A percentile compares a stretch with the other conserved stretches of the same genome.
Conservation (phyloP, 2,113 vertebrate genomes). For the Corynorhinus townsendii region DNA sequence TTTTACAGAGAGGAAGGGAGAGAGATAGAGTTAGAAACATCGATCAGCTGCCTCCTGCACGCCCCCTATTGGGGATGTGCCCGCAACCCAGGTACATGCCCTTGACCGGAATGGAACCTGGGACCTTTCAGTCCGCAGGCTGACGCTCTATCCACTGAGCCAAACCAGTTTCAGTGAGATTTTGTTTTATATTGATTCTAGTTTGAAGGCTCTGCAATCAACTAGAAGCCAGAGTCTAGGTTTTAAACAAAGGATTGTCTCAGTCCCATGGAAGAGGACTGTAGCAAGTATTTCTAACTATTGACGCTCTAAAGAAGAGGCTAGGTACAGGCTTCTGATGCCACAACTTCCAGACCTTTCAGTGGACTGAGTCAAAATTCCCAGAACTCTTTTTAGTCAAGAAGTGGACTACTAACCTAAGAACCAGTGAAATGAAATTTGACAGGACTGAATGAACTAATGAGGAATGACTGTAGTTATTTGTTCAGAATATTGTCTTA, state of each 20-base stretch:
- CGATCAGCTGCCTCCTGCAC: too few species aligned
- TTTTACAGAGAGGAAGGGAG: too few species aligned
- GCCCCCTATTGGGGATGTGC: too few species aligned
- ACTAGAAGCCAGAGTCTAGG: background rate
- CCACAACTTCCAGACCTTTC: constrained; percentile 37
- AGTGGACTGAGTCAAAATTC: constrained; percentile 52
- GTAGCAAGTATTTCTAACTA: constrained; percentile 30
- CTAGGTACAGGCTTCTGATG: background rate
- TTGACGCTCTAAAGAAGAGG: constrained; percentile 42
- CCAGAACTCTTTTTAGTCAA: constrained; percentile 40
- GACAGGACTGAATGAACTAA: background rate
- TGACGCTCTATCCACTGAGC: too few species aligned
- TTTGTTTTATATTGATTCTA: background rate
- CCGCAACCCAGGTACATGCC: too few species aligned
- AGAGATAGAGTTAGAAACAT: too few species aligned
- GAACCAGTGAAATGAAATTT: constrained; percentile 37
- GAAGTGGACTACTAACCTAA: constrained; percentile 3
- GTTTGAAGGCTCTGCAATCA: background rate
- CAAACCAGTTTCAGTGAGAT: too few species aligned
- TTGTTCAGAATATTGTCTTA: constrained; percentile 34
- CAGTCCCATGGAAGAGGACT: background rate
- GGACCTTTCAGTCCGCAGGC: too few species aligned
- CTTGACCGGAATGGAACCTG: too few species aligned
- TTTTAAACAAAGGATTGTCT: constrained; percentile 9
- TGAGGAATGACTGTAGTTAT: background rate